Percentiles rank a stretch among this genome's conserved stretches.
These are phyloP conservation scores for Anas bernieri DNA, from an alignment of 2,797 vertebrate species.

Conservation along the genomic window DNA sequence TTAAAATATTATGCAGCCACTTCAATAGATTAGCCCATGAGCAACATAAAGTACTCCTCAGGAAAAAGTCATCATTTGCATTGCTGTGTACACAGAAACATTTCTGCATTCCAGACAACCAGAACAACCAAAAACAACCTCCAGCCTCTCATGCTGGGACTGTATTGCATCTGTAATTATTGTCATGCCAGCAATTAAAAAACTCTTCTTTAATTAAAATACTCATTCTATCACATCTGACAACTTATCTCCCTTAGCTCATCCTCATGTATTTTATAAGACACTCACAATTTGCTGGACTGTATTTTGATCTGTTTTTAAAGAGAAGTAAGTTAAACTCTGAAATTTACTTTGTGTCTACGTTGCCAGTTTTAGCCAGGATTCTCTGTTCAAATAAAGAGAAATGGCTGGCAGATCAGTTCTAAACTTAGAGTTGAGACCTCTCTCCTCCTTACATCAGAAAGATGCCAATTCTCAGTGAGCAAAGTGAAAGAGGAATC, in stretches of 20 bases:
- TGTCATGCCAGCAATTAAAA: conserved; percentile 4
- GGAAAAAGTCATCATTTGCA: not conserved
- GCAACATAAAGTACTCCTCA: not conserved
- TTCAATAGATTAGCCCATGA: not conserved
- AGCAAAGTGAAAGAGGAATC: not conserved
- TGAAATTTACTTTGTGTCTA: not conserved
- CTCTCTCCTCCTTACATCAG: not conserved
- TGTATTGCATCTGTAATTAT: not conserved
- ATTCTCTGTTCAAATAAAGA: not conserved
- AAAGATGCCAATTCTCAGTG: not conserved
- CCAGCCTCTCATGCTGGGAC: not conserved
- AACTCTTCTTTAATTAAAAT: not conserved
- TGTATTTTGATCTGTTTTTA: not conserved
- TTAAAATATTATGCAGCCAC: not conserved
- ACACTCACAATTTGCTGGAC: not conserved
- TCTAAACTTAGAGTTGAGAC: not conserved
- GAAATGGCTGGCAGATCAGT: not conserved
- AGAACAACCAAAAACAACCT: not conserved
- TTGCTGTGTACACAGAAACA: not conserved
- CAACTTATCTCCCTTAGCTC: not conserved
- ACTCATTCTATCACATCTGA: not conserved
- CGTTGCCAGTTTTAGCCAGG: not conserved
- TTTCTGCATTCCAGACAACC: not conserved
- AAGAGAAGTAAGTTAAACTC: not conserved
- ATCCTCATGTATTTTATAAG: not conserved